Percentiles rank a stretch among this genome's conserved stretches.
Conservation (phyloP, 2,113 vertebrate genomes). For the Anoura caudifer region DNA sequence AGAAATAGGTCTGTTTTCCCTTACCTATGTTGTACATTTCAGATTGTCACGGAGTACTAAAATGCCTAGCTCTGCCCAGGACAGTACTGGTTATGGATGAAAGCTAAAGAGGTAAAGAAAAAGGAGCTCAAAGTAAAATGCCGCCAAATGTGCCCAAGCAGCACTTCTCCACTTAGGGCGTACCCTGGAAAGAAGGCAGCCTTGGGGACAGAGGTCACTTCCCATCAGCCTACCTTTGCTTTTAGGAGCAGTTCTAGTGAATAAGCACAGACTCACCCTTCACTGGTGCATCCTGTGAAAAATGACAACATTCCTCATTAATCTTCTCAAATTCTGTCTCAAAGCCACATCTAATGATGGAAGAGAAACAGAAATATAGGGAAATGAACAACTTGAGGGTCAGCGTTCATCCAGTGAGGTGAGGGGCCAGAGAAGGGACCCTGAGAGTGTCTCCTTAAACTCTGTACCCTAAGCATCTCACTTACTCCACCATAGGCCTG, state of each 20-base stretch:
- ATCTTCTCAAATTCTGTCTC: neutral
- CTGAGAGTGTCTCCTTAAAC: neutral
- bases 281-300: neutral
- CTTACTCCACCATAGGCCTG: neutral
- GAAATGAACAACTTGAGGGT: neutral
- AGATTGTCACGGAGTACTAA: neutral
- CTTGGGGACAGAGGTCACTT: neutral
- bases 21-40: neutral
- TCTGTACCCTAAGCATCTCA: neutral
- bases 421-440: neutral
- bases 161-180: neutral
- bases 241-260: neutral
- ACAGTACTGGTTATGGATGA: neutral
- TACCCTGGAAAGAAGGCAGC: neutral
- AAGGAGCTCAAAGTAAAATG: neutral
- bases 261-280: neutral
- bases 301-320: neutral
- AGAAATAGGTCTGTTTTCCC: neutral
- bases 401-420: accelerated
- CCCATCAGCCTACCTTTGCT: neutral
- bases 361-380: neutral
- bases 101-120: neutral
- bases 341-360: neutral
- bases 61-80: neutral
- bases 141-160: neutral